These are phyloP conservation scores for Ianthella basta DNA, from an alignment of 37 sponge, comb jelly and placozoan genomes.

Conservation along the genomic window DNA sequence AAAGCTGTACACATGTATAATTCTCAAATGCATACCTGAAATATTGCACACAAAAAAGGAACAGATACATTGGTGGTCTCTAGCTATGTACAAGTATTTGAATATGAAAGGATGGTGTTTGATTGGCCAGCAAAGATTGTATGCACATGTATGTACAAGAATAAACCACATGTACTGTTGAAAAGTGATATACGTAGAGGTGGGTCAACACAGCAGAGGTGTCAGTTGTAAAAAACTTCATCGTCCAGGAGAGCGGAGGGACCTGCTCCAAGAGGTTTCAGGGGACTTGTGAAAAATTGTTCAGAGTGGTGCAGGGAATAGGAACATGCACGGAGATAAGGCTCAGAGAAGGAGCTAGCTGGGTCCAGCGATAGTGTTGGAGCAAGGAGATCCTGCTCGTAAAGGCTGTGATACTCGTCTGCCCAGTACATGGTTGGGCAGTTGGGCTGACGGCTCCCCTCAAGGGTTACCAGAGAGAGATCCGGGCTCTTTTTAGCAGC, in stretches of 20 bases:
- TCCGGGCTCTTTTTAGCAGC: no score
- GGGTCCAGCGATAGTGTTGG: slow-evolving; percentile 38
- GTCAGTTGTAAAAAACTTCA: neutral
- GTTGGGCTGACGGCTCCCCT: no score
- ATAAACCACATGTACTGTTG: neutral
- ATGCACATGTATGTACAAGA: no score
- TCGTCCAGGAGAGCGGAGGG: neutral
- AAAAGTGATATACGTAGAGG: neutral
- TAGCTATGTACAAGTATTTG: neutral
- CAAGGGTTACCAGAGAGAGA: no score
- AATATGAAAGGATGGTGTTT: neutral
- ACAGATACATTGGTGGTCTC: no score
- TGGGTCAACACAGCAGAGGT: no score
- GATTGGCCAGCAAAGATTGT: no score
- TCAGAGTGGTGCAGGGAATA: neutral
- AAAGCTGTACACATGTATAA: no score
- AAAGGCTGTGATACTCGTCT: slow-evolving; percentile 59
- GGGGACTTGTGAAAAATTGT: slow-evolving; percentile 11
- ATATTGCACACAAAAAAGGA: no score
- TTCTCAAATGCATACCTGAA: no score
- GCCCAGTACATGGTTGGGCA: slow-evolving; percentile 34
- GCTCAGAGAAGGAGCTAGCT: slow-evolving; percentile 58
- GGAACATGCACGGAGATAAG: slow-evolving; percentile 58
- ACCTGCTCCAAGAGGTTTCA: neutral
- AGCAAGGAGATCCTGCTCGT: slow-evolving; percentile 45